These are phyloP conservation scores for Aquatica leii DNA, from an alignment of 2,888 invertebrate genomes.

Conservation along the genomic window DNA sequence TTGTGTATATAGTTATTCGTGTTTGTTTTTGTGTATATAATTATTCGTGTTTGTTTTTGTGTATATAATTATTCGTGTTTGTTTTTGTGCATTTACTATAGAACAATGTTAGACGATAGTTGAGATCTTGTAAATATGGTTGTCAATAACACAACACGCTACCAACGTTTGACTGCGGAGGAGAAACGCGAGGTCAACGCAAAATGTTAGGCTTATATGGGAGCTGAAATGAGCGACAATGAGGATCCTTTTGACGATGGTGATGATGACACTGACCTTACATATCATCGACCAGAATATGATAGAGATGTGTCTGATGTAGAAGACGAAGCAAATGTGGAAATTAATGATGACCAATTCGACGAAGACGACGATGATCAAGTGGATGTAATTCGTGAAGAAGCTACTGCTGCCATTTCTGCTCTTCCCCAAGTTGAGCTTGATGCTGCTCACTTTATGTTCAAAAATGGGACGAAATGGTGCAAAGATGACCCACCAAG, in stretches of 20 bases:
- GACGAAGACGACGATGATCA: background rate
- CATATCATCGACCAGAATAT: constrained; percentile 5
- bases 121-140: constrained; percentile 1
- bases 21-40: no score
- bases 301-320: constrained; percentile 4
- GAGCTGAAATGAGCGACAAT: constrained; percentile 3
- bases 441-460: constrained; percentile 5
- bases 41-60: no score
- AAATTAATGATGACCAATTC: constrained; percentile 1
- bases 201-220: constrained; percentile 3
- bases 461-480: constrained; percentile 1
- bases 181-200: background rate
- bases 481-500: background rate
- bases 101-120: background rate
- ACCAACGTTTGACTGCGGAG: constrained; percentile 1
- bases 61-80: no score
- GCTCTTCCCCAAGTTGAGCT: background rate
- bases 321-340: constrained; percentile 1
- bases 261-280: background rate
- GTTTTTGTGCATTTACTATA: background rate
- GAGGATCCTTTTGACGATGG: background rate
- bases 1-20: no score
- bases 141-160: constrained; percentile 4
- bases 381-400: background rate
- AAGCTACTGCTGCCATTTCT: background rate